Evolutionary conservation across 1,140 invertebrate species (phyloP).

Genomic region (Hesperophylax magnus): DNA sequence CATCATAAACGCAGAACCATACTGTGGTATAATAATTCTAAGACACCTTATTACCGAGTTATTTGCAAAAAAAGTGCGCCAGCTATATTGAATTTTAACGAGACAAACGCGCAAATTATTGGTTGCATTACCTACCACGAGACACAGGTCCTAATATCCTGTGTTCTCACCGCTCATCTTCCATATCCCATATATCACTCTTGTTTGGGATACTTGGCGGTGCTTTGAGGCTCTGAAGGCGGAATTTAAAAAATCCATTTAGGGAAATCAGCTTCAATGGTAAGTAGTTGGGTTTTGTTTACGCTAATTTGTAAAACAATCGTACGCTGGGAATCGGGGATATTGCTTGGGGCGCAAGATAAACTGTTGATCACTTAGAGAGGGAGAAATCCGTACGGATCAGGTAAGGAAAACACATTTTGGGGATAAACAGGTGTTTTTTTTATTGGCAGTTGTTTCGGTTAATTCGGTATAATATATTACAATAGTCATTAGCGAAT

Average conservation of each 20-base stretch:
- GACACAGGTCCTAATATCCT: neutral
- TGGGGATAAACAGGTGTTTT: too few relatives aligned
- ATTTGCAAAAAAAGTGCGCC: neutral
- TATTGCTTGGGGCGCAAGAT: neutral
- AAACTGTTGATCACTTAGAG: conserved; percentile 9
- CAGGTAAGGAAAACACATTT: neutral
- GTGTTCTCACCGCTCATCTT: neutral
- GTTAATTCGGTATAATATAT: too few relatives aligned
- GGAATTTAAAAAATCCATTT: conserved; percentile 27
- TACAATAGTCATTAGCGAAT: too few relatives aligned
- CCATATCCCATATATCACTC: conserved; percentile 27
- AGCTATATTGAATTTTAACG: conserved; percentile 19
- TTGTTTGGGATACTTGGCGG: conserved; percentile 14
- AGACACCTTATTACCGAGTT: neutral
- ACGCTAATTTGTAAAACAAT: conserved; percentile 41
- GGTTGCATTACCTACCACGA: neutral
- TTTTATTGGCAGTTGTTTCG: too few relatives aligned
- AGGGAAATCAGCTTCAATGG: neutral
- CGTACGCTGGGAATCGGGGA: neutral
- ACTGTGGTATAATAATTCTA: neutral
- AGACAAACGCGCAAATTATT: neutral
- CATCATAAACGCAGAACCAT: neutral
- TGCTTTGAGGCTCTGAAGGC: neutral
- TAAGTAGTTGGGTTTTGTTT: neutral
- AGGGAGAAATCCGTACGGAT: neutral